Percentiles rank a stretch among this genome's conserved stretches.
Evolutionary conservation across 1,140 invertebrate genomes (phyloP).

Genomic region (Eumaeus atala): DNA sequence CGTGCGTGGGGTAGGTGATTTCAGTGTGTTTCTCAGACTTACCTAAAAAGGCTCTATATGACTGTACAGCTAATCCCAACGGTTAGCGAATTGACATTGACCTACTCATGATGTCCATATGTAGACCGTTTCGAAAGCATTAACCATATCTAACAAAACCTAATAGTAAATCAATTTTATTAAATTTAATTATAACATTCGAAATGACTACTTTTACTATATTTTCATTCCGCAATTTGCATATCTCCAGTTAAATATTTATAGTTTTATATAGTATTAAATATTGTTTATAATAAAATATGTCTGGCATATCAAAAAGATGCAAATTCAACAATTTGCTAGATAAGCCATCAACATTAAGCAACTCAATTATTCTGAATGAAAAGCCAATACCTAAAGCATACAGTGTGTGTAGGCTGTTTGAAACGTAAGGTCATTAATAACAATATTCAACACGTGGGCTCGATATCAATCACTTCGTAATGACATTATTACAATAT

Average conservation of each 20-base stretch:
- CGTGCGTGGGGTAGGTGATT: constrained; percentile 38
- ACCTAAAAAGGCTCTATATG: constrained; percentile 43
- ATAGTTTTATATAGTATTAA: no score
- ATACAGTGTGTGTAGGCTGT: neutral
- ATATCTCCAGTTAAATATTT: no score
- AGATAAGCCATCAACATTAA: no score
- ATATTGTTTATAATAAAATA: neutral
- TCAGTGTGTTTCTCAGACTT: constrained; percentile 34
- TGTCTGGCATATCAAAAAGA: no score
- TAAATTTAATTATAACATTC: no score
- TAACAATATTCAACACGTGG: constrained; percentile 15
- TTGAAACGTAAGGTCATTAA: constrained; percentile 10
- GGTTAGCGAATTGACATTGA: constrained; percentile 45
- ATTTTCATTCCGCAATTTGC: no score
- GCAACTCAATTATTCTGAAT: constrained; percentile 7
- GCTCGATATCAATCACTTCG: constrained; percentile 12
- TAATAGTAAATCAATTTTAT: no score
- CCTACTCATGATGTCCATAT: constrained; percentile 37
- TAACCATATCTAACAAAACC: constrained; percentile 13
- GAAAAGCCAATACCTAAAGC: neutral
- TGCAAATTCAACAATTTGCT: no score
- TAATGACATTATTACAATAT: constrained; percentile 11
- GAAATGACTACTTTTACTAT: no score
- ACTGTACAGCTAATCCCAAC: constrained; percentile 32
- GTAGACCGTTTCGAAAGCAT: constrained; percentile 43